These are phyloP conservation scores for Corythornis vintsioides DNA, from an alignment of 2,113 vertebrate genomes.

Conservation along the genomic window DNA sequence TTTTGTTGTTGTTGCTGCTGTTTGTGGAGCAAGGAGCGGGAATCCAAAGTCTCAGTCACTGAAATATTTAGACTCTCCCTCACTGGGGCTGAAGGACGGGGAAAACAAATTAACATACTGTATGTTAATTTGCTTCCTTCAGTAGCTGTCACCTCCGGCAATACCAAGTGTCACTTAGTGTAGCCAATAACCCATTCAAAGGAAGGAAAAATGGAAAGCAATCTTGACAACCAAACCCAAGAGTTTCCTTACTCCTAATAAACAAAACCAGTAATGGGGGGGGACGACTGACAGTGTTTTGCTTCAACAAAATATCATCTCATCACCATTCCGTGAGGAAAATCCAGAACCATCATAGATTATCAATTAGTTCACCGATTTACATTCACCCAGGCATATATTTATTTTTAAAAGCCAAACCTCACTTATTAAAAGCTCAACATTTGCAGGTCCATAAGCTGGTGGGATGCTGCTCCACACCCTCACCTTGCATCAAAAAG, in stretches of 20 bases:
- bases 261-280: neutral
- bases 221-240: neutral
- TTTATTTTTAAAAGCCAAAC: neutral
- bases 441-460: neutral
- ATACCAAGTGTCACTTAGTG: neutral
- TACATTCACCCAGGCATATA: neutral
- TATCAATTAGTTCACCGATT: conserved; percentile 1
- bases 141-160: neutral
- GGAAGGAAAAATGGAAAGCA: neutral
- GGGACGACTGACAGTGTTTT: neutral
- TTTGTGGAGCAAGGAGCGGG: conserved; percentile 37
- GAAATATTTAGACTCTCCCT: conserved; percentile 46
- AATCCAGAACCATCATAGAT: conserved; percentile 2
- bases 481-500: neutral
- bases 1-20: conserved; percentile 48
- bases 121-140: conserved; percentile 33
- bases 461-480: neutral
- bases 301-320: conserved; percentile 24
- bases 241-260: neutral
- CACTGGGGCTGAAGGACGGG: conserved; percentile 20
- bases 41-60: conserved; percentile 34
- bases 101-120: conserved; percentile 41
- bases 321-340: neutral
- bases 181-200: neutral
- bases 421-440: neutral